Evolutionary conservation across 2,113 vertebrate species (phyloP), one percentile per base, ranked within the genome.

Genomic region (Tachuris rubrigastra): DNA sequence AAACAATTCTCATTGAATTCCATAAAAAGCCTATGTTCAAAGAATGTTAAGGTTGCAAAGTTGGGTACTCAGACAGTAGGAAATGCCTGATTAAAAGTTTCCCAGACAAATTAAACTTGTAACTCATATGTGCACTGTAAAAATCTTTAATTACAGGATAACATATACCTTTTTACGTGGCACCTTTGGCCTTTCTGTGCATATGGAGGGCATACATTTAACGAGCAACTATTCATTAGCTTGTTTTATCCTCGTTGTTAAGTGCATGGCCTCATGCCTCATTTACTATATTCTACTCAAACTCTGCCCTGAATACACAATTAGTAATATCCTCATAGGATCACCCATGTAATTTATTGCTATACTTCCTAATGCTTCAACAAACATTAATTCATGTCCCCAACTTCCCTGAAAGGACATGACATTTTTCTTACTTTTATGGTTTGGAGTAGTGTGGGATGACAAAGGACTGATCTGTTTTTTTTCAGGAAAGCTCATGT

Each of bases 91-190:
- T 84, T 83, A 86, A 67, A 91, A 5, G 2, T 47, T 89, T 79
- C 53, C 25, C 46, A 55, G 68, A 47, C 27, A 90, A 92, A 82
- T 79, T 42, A 55, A 77, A 74, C 31, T 67, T 91, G 47, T 72
- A 41, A 77, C 15, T 44, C 42, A 41, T 56, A 33, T 3, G 49
- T 17, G 39, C 60, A 24, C 60, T 84, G 23, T 86, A 84, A 68
- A 68, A 93, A 71, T 85, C 42, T 67, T 94, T 81, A 94, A 94
- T 93, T 83, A 72, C 72, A 92, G 68, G 72, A 41, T 75, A 69
- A 37, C 63, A 68, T 24, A 39, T 9, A 76, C 37, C 39, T 74
- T 90, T 91, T 83, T 59, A 59, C 68, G 65, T 15, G 68, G 20
- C 60, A 95, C 69, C 60, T 91, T 88, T 92, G 93, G 39, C 76